phyloP scores from a whole-genome alignment of 2,797 vertebrate genomes.

The Rhodeus uyekii region DNA sequence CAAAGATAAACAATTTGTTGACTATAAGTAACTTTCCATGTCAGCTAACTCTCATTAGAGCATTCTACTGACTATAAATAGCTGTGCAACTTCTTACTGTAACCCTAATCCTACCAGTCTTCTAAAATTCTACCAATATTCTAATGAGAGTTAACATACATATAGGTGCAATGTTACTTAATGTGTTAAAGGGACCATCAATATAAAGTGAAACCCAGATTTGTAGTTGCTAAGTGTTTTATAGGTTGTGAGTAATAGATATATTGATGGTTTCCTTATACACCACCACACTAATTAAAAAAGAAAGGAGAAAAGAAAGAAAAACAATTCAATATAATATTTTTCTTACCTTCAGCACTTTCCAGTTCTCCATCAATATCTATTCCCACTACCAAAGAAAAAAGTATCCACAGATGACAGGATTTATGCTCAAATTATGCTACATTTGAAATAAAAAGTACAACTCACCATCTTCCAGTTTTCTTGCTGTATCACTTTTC shows the following conservation, averaged over 20 bases:
- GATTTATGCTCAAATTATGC: not conserved
- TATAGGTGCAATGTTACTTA: too few species aligned
- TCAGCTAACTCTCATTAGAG: too few species aligned
- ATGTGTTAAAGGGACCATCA: too few species aligned
- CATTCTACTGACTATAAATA: too few species aligned
- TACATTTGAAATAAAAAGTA: not conserved
- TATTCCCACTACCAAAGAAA: constrained; percentile 77
- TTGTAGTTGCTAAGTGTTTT: not conserved
- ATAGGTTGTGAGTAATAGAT: not conserved
- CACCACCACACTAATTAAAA: not conserved
- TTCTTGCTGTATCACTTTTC: constrained; percentile 72
- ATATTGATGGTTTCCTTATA: not conserved
- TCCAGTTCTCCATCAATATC: constrained; percentile 80
- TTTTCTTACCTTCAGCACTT: constrained; percentile 82
- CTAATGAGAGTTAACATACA: too few species aligned
- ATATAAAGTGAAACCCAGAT: too few species aligned
- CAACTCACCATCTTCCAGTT: constrained; percentile 83
- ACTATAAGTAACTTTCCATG: too few species aligned
- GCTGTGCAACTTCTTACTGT: too few species aligned
- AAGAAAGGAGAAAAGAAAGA: not conserved
- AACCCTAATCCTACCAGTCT: too few species aligned
- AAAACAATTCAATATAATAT: not conserved
- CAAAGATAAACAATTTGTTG: not conserved
- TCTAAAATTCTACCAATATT: too few species aligned
- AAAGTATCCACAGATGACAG: not conserved